These are phyloP conservation scores for Callipepla squamata DNA, from an alignment of 2,113 vertebrate genomes.

Conservation along the genomic window DNA sequence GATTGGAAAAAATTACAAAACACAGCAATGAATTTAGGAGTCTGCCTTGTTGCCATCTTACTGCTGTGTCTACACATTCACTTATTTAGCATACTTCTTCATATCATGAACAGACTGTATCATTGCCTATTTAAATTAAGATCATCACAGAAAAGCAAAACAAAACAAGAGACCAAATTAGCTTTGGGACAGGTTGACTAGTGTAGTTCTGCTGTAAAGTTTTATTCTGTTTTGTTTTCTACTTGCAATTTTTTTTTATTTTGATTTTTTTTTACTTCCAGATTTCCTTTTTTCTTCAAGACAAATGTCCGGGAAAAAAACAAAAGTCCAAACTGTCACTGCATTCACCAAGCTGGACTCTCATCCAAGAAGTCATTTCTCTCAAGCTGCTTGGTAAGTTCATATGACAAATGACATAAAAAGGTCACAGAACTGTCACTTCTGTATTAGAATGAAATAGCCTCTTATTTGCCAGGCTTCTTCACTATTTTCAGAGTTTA, in stretches of 20 bases:
- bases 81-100: not conserved
- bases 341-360: not conserved
- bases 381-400: slow-evolving; percentile 40
- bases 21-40: not conserved
- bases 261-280: not conserved
- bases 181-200: not conserved
- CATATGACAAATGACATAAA: slow-evolving; percentile 60
- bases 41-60: not conserved
- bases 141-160: not conserved
- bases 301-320: not conserved
- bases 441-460: slow-evolving; percentile 69
- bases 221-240: not conserved
- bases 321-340: slow-evolving; percentile 25
- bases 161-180: not conserved
- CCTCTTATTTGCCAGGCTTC: slow-evolving; percentile 30
- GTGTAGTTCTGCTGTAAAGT: not conserved
- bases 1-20: not conserved
- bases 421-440: slow-evolving; percentile 67
- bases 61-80: not conserved
- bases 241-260: not conserved
- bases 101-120: not conserved
- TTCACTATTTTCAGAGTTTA: slow-evolving; percentile 66
- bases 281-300: not conserved
- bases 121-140: not conserved
- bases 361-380: slow-evolving; percentile 49